Evolutionary conservation across 1,140 invertebrate genomes (phyloP).

Genomic region (Papilio helenus): DNA sequence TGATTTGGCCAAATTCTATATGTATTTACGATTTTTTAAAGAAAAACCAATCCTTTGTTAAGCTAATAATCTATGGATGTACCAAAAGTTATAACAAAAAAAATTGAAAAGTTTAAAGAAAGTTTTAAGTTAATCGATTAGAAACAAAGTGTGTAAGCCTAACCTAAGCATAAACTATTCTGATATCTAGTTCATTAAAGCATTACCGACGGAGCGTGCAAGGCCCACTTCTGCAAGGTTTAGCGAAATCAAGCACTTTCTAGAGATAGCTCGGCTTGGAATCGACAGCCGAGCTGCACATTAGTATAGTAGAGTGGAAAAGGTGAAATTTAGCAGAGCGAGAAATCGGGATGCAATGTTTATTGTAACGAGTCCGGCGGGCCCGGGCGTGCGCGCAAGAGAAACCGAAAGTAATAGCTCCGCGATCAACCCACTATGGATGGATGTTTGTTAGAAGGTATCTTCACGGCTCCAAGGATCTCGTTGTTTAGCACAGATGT

Average conservation of each 20-base stretch:
- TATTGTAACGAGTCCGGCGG: conserved; percentile 78
- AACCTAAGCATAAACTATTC: conserved; percentile 1
- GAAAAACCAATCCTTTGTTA: too few relatives aligned
- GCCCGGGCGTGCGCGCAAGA: conserved; percentile 76
- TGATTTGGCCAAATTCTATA: too few relatives aligned
- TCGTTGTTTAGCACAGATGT: too few relatives aligned
- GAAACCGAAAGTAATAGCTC: conserved; percentile 81
- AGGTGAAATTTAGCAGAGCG: conserved; percentile 81
- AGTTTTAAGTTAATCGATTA: not conserved
- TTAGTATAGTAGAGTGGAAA: conserved; percentile 73
- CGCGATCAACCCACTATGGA: conserved; percentile 80
- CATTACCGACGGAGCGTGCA: conserved; percentile 6
- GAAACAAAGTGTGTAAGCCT: not conserved
- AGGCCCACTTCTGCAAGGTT: conserved; percentile 34
- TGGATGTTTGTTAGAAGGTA: too few relatives aligned
- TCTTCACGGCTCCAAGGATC: too few relatives aligned
- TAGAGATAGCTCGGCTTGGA: conserved; percentile 54
- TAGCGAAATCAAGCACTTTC: conserved; percentile 55
- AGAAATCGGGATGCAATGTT: conserved; percentile 82
- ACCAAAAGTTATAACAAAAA: not conserved
- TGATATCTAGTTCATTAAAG: conserved; percentile 31
- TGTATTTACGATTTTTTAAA: too few relatives aligned
- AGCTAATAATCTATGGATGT: not conserved
- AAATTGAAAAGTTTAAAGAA: not conserved
- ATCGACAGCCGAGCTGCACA: conserved; percentile 59